Base-by-base conservation (phyloP, 2,113 vertebrate species). In the Amazona guildingii region DNA sequence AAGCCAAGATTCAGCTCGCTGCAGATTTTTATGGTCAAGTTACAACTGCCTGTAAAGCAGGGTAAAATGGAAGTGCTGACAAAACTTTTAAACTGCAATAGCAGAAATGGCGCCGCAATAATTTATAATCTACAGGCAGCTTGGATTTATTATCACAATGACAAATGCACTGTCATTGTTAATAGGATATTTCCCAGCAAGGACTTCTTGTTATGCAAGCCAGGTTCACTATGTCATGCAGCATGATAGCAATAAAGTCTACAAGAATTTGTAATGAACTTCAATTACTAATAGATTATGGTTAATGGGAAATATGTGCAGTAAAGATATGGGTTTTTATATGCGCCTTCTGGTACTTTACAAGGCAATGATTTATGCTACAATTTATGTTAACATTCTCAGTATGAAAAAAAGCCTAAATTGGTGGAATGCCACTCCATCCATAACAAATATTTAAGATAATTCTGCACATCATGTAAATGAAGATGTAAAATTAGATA, bases 221-320 rank as follows among this genome's bases (percentile, higher is more conserved):
- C 98, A 98, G 98, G 99, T 99, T 98, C 98, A 92, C 97, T 98
- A 96, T 98, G 98, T 98, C 98, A 98, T 98, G 98, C 98, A 98
- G 98, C 98, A 98, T 98, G 98, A 98, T 97, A 98, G 98, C 97
- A 98, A 98, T 98, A 99, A 98, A 98, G 98, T 98, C 98, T 98
- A 99, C 98, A 99, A 98, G 98, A 98, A 98, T 98, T 98, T 98
- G 97, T 99, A 99, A 99, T 99, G 98, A 99, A 99, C 98, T 99
- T 99, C 98, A 99, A 99, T 99, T 99, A 99, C 98, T 98, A 98
- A 98, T 98, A 98, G 98, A 99, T 99, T 99, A 99, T 98, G 98
- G 98, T 98, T 99, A 99, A 99, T 98, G 98, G 98, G 98, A 98
- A 99, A 99, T 99, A 99, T 98, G 98, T 98, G 98, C 97, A 98